Percentiles rank a stretch among this genome's conserved stretches.
These are phyloP conservation scores for Nomada fabriciana DNA, from an alignment of 2,888 invertebrate species.

Conservation along the genomic window DNA sequence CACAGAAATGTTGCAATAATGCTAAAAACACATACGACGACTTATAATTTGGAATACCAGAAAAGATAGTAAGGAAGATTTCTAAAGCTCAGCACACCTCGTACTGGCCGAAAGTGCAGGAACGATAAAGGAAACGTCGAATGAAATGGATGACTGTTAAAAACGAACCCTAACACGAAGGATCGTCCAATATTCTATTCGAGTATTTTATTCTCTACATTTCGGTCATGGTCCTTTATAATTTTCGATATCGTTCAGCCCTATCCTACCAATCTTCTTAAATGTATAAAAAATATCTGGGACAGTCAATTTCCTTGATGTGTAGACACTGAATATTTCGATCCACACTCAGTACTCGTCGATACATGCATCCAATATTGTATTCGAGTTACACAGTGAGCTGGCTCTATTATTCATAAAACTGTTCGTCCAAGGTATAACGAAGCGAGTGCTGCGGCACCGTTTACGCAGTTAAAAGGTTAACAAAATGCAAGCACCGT, in stretches of 20 bases:
- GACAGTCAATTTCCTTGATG: background rate
- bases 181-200: background rate
- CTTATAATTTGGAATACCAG: background rate
- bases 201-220: background rate
- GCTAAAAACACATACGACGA: background rate
- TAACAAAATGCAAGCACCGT: background rate
- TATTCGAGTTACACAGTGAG: background rate
- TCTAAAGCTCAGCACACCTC: background rate
- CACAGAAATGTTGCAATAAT: background rate
- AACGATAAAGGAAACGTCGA: slow-evolving; percentile 3
- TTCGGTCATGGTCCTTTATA: background rate
- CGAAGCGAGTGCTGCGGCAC: background rate
- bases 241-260: background rate
- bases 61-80: background rate
- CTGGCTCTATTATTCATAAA: background rate
- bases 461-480: background rate
- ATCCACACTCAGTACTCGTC: background rate
- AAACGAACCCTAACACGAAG: background rate
- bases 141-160: slow-evolving; percentile 14
- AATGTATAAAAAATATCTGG: background rate
- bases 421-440: background rate
- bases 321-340: background rate
- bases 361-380: background rate
- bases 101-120: background rate
- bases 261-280: background rate